phyloP scores from a whole-genome alignment of 2,888 invertebrate genomes.

The Epiblema foenella region DNA sequence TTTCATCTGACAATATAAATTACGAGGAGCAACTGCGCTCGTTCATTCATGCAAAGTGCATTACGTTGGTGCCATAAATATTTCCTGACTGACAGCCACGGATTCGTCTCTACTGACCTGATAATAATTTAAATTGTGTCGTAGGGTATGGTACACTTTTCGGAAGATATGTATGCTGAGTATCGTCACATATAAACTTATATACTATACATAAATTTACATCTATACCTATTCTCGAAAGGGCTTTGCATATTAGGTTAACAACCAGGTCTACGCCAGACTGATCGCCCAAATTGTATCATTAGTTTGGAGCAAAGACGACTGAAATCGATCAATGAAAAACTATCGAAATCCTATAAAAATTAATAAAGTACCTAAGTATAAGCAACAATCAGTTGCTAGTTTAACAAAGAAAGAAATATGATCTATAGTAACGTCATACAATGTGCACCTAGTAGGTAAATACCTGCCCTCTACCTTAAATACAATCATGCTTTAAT shows the following conservation, averaged over 20 bases:
- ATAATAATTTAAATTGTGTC: neutral
- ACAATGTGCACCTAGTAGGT: too few species aligned
- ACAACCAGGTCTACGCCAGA: neutral
- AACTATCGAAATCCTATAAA: neutral
- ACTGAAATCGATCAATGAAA: neutral
- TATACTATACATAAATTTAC: too few species aligned
- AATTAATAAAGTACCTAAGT: too few species aligned
- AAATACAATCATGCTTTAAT: too few species aligned
- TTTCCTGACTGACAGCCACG: slow-evolving; percentile 27
- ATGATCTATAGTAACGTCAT: too few species aligned
- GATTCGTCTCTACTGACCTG: slow-evolving; percentile 1
- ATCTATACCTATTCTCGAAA: too few species aligned
- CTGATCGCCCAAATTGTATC: neutral
- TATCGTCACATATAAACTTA: neutral
- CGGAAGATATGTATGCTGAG: neutral
- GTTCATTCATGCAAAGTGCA: slow-evolving; percentile 43
- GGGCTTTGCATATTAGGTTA: neutral
- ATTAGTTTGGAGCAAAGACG: neutral
- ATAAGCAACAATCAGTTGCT: too few species aligned
- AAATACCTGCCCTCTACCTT: neutral
- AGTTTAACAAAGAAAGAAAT: too few species aligned
- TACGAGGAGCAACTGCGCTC: slow-evolving; percentile 35
- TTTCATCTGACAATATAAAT: slow-evolving; percentile 36
- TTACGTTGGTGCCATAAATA: slow-evolving; percentile 22
- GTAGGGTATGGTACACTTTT: slow-evolving; percentile 16